A percentile compares a stretch with the other conserved stretches of the same genome.
Evolutionary conservation across 1,140 invertebrate species (phyloP).

Genomic region (Drosophila ficusphila): DNA sequence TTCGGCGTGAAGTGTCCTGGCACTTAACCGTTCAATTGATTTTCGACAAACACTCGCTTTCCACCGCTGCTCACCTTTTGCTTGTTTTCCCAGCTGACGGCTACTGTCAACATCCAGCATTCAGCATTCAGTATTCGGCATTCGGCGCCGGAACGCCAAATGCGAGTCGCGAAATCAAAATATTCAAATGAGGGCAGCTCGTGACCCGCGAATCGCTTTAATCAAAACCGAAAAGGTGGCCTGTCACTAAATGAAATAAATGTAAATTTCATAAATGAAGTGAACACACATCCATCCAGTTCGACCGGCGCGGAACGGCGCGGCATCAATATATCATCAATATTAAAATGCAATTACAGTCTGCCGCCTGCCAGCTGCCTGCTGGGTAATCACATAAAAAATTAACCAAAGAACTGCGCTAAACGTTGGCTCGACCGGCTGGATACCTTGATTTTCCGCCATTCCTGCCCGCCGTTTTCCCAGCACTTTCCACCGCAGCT

Average conservation of each 20-base stretch:
- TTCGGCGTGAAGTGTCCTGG: slow-evolving; percentile 34
- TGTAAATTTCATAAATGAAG: slow-evolving; percentile 77
- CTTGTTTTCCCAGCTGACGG: slow-evolving; percentile 43
- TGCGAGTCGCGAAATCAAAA: slow-evolving; percentile 42
- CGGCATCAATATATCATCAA: slow-evolving; percentile 61
- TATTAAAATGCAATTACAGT: slow-evolving; percentile 73
- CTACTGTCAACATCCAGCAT: slow-evolving; percentile 48
- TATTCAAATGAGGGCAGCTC: slow-evolving; percentile 45
- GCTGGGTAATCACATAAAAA: slow-evolving; percentile 33
- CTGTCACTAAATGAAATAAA: slow-evolving; percentile 68
- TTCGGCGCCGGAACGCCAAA: slow-evolving; percentile 23
- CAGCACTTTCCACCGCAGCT: background rate
- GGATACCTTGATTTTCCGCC: slow-evolving; percentile 32
- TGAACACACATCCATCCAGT: slow-evolving; percentile 33
- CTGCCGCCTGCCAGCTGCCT: slow-evolving; percentile 24
- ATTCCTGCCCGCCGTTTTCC: background rate
- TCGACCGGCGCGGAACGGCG: background rate
- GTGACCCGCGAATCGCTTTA: slow-evolving; percentile 33
- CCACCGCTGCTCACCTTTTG: slow-evolving; percentile 23
- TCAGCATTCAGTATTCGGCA: slow-evolving; percentile 50
- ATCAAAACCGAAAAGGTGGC: slow-evolving; percentile 56
- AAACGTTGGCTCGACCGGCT: slow-evolving; percentile 32
- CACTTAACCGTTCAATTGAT: slow-evolving; percentile 52
- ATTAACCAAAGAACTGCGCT: slow-evolving; percentile 38
- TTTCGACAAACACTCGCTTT: slow-evolving; percentile 40